These are phyloP conservation scores for Campaea margaritaria DNA, from an alignment of 2,888 invertebrate genomes.

Conservation along the genomic window DNA sequence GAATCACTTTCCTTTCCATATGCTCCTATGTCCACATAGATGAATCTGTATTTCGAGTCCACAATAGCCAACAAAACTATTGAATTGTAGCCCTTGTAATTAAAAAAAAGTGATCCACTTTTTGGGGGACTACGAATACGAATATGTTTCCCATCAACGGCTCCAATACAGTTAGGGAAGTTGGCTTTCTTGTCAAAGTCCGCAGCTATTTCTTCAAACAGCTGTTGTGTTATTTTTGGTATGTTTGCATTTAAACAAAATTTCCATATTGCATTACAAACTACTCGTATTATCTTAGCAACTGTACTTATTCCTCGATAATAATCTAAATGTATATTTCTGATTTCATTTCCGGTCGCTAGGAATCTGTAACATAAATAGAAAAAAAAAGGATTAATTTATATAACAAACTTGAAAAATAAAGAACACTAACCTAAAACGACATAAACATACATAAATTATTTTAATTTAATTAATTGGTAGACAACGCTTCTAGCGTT, in stretches of 20 bases:
- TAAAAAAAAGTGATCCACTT: constrained; percentile 25
- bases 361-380: not conserved
- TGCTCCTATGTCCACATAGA: constrained; percentile 23
- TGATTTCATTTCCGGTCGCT: no score
- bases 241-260: not conserved
- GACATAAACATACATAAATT: constrained; percentile 35
- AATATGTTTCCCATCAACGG: constrained; percentile 43
- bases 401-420: constrained; percentile 37
- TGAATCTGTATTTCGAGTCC: constrained; percentile 21
- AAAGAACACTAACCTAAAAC: constrained; percentile 36
- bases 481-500: constrained; percentile 36
- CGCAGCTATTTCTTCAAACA: not conserved
- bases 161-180: constrained; percentile 9
- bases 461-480: constrained; percentile 36
- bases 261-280: not conserved
- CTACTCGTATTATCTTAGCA: not conserved
- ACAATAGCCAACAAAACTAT: constrained; percentile 21
- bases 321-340: no score
- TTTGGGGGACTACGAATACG: constrained; percentile 35
- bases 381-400: constrained; percentile 36
- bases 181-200: not conserved
- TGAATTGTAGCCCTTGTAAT: constrained; percentile 23
- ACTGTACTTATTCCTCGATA: no score
- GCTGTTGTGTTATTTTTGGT: not conserved
- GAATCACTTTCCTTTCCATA: constrained; percentile 46